Evolutionary conservation across 2,113 vertebrate species (phyloP), one percentile per base, ranked within the genome.

Genomic region (Podarcis raffonei): DNA sequence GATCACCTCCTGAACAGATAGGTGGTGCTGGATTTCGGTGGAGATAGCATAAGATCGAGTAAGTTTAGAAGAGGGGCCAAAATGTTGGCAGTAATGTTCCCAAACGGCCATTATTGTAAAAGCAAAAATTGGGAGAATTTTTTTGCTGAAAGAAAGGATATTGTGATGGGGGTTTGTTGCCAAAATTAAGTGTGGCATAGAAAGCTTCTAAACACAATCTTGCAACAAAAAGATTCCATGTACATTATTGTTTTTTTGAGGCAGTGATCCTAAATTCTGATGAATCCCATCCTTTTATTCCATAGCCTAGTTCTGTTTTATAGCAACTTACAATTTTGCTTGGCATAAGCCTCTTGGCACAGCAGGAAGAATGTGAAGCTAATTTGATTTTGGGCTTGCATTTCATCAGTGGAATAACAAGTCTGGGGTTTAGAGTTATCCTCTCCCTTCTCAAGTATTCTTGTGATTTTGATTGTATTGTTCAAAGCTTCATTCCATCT

Each of bases 301-400:
- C 0, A 0, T 81, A 42, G 32, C 22, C 80, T 62, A 30, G 35
- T 59, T 89, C 0, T n/a, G 59, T 25, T 81, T 0, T 15, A 23
- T 32, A 68, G 35, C 23, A 74, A 81, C 35, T 20, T 87, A 25
- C 30, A 35, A 16, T 66, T 84, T 59, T 72, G 23, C 23, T 89
- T 25, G 13, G 30, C 22, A 23, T 37, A 81, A 16, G n/a, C 66
- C 77, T 87, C 12, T 84, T 81, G 59, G 11, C 35, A 4, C 37
- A 74, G 11, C 16, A 80, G 82, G 35, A 85, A 80, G n/a, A 80
- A 5, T 81, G 7, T 13, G 57, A 81, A 25, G 20, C 27, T 66
- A 62, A 18, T 92, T 93, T 92, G 13, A 30, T 92, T 92, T 94
- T 72, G 80, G 86, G 25, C 81, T 85, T 68, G 62, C 9, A 71